Conservation (phyloP, 1,140 invertebrate species). For the Trinorchestia longiramus region DNA sequence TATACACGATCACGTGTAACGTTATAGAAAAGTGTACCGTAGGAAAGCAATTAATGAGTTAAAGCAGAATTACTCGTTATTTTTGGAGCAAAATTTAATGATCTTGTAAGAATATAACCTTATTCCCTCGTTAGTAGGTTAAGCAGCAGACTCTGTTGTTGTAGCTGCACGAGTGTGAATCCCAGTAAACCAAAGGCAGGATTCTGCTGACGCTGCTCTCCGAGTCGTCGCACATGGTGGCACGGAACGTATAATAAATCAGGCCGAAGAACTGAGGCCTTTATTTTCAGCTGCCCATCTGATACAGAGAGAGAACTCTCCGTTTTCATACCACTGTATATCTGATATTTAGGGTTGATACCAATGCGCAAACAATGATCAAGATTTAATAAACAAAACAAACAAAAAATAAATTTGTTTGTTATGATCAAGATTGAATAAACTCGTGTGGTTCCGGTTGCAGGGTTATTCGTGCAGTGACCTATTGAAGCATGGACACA, state of each 20-base stretch:
- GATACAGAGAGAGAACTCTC: not conserved
- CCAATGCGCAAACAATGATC: not conserved
- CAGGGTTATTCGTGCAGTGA: conserved; percentile 88
- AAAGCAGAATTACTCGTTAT: not conserved
- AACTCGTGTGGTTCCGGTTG: not conserved
- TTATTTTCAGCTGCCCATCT: not conserved
- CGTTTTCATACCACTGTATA: not conserved
- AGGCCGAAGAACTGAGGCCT: not conserved
- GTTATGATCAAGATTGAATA: no score
- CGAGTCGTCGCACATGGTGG: not conserved
- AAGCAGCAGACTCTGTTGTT: not conserved
- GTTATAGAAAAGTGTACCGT: not conserved
- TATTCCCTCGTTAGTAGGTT: not conserved
- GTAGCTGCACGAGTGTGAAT: not conserved
- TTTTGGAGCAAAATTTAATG: not conserved
- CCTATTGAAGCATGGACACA: conserved; percentile 84
- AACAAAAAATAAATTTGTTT: no score
- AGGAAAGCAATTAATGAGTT: not conserved
- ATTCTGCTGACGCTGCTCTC: not conserved
- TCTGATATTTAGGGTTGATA: no score
- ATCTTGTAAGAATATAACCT: not conserved
- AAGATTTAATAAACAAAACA: not conserved
- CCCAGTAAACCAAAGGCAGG: not conserved
- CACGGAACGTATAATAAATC: not conserved
- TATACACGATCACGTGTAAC: not conserved